Evolutionary conservation across 2,113 vertebrate species (phyloP).

Genomic region (Phoxinus phoxinus): DNA sequence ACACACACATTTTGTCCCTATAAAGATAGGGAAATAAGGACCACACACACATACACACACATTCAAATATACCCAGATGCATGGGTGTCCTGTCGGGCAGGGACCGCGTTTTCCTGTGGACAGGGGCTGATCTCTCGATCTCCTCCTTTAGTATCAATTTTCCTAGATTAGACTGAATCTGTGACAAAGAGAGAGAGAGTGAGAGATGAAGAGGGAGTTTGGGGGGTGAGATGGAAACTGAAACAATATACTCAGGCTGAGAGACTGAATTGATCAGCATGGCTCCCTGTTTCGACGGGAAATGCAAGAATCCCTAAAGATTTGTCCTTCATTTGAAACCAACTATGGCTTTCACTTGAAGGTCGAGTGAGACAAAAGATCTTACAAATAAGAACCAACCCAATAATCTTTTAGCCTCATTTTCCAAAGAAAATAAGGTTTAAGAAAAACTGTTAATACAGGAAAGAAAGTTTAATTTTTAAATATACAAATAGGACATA

Average conservation of each 20-base stretch:
- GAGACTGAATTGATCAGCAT: constrained; percentile 13
- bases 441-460: neutral
- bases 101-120: constrained; percentile 89
- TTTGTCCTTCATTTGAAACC: constrained; percentile 34
- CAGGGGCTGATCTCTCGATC: constrained; percentile 80
- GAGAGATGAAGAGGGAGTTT: neutral
- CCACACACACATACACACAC: constrained; percentile 15
- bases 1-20: no score
- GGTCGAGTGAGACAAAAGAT: neutral
- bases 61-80: constrained; percentile 73
- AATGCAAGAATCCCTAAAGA: constrained; percentile 36
- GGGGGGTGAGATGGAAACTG: neutral
- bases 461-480: neutral
- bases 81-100: constrained; percentile 84
- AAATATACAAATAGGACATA: neutral
- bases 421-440: neutral
- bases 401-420: neutral
- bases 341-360: neutral
- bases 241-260: neutral
- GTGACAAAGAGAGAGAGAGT: constrained; percentile 35
- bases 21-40: no score
- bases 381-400: neutral
- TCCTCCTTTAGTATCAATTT: constrained; percentile 95
- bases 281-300: constrained; percentile 13
- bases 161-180: constrained; percentile 95